Base-by-base conservation (phyloP, 2,888 invertebrate genomes). In the Hydrotaea cyrtoneurina region DNA sequence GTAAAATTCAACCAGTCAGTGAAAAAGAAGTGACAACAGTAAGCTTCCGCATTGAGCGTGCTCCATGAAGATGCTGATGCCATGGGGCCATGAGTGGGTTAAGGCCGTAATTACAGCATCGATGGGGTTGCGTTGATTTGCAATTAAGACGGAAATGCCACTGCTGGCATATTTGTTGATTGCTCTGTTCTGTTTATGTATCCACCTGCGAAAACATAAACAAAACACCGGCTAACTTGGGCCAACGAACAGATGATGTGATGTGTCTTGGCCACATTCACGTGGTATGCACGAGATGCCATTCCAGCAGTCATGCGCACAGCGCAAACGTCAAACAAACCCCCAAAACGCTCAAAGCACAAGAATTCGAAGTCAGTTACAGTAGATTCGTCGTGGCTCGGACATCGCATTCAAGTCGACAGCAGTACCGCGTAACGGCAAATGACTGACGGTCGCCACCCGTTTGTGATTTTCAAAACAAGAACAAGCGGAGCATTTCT, bases 241-340 rank as follows among this genome's bases (percentile, higher is more conserved):
- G 39, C 2, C 15, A 66, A n/a, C 69, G 69, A 59, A 26, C 72
- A 19, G 31, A 31, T 31, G 31, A 31, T 31, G n/a, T n/a, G n/a
- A n/a, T 66, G 43, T 69, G 13, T 55, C 55, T 79, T 57, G 15
- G 75, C 11, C 11, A 53, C 59, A n/a, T 74, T 82, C 82, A 82
- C 82, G 81, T 85, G 85, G 79, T 82, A 69, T 69, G 43, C 69
- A 69, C 46, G 46, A 69, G 46, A 69, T 43, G 66, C 19, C 69
- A 23, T 69, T 69, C 69, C 69, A 43, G 69, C 69, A 69, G 69
- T 69, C 69, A 69, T 69, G 69, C 69, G 69, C 69, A 69, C 23
- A 23, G 7, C 15, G 15, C 7, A 69, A 46, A 69, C 19, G 69
- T 69, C 69, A 69, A 69, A 69, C 23, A 23, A 46, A 69, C 46